A percentile compares a stretch with the other conserved stretches of the same genome.
phyloP scores from a whole-genome alignment of 2,888 invertebrate species.

The Volucella inflata region DNA sequence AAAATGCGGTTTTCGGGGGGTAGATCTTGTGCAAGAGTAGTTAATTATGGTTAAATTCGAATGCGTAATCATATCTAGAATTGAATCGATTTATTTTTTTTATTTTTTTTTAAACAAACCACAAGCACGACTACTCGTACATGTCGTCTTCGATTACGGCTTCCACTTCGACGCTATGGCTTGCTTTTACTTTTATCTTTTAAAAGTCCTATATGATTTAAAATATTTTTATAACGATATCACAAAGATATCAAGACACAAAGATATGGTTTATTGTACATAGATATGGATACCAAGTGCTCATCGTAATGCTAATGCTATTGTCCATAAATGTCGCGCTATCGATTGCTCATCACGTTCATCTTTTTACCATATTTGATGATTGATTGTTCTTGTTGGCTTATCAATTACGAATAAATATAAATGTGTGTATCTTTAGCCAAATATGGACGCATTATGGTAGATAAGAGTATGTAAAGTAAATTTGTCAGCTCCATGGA shows the following conservation, averaged over 20 bases:
- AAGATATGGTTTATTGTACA: conserved; percentile 32
- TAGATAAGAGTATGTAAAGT: conserved; percentile 33
- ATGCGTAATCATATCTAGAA: conserved; percentile 64
- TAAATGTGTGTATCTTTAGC: conserved; percentile 40
- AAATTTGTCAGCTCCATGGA: conserved; percentile 6
- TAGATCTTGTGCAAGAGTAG: conserved; percentile 40
- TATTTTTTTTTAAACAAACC: conserved; percentile 51
- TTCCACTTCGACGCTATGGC: conserved; percentile 32
- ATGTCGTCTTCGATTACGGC: conserved; percentile 51
- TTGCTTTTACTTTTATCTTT: conserved; percentile 64
- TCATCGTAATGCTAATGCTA: conserved; percentile 12
- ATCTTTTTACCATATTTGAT: conserved; percentile 61
- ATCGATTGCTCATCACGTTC: conserved; percentile 58
- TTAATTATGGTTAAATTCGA: conserved; percentile 47
- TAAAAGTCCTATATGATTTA: conserved; percentile 9
- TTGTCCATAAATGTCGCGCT: conserved; percentile 49
- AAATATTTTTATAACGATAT: conserved; percentile 25
- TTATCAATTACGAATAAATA: conserved; percentile 51
- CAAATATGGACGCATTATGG: conserved; percentile 28
- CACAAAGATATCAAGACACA: conserved; percentile 24
- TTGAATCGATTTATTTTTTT: not conserved
- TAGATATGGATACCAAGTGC: conserved; percentile 1
- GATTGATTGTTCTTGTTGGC: conserved; percentile 31
- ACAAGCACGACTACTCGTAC: conserved; percentile 63
- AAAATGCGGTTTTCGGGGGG: conserved; percentile 29